These are phyloP conservation scores for Periplaneta americana DNA, from an alignment of 1,140 invertebrate species.

Conservation along the genomic window DNA sequence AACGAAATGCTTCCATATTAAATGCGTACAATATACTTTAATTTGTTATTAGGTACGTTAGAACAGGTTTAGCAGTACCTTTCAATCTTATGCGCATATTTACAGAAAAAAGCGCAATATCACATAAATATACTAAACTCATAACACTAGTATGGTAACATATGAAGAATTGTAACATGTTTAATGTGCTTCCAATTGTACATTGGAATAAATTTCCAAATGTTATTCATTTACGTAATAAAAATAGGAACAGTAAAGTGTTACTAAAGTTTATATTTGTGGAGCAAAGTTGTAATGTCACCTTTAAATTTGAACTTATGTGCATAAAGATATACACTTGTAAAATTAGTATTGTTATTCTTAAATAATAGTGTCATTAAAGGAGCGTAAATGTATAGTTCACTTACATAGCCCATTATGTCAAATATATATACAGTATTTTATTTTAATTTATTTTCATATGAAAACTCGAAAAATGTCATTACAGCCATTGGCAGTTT, in stretches of 20 bases:
- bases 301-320: background rate
- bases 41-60: too few species aligned
- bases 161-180: background rate
- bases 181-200: background rate
- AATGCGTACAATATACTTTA: too few species aligned
- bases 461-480: background rate
- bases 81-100: too few species aligned
- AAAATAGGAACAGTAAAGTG: background rate
- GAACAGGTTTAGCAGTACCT: too few species aligned
- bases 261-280: background rate
- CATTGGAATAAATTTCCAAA: too few species aligned
- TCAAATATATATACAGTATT: background rate
- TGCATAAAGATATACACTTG: background rate
- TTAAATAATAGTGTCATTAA: background rate
- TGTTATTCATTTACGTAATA: background rate
- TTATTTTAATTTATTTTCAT: background rate
- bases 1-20: too few species aligned
- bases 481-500: slow-evolving; percentile 4
- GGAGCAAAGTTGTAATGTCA: background rate
- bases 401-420: background rate
- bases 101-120: too few species aligned
- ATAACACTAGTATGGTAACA: too few species aligned
- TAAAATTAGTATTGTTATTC: background rate
- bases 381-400: background rate
- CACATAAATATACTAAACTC: too few species aligned